Base-by-base conservation (phyloP, 2,113 vertebrate genomes). In the Cololabis saira region DNA sequence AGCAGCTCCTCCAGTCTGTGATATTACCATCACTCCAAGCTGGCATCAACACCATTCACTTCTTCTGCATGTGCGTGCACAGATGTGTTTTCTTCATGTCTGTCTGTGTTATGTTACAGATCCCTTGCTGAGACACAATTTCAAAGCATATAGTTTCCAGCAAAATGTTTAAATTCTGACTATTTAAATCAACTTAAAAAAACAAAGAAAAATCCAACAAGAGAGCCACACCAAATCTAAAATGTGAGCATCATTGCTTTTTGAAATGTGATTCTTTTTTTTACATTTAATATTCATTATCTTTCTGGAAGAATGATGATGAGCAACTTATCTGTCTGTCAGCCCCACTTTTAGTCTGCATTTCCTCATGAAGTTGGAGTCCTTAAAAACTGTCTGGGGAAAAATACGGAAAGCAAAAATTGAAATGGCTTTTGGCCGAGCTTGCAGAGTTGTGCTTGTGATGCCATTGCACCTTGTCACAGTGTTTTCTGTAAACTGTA, bases 1-100 rank as follows among this genome's bases (percentile, higher is more conserved):
- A 92, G 87, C 85, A 87, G 90, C 89, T 93, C 85, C 86, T 89
- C 86, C 82, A 91, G 89, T 90, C 84, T 87, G 82, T 89, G 87
- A 91, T 92, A 91, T 89, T 88, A 87, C 83, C 89, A 89, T 92
- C 90, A 91, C 88, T 89, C 85, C 69, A 81, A 83, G 80, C 70
- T 87, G 80, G 76, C 85, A 87, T 80, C 85, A 87, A 88, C 87
- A 89, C 82, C 74, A 76, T 76, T 78, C 82, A 74, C 71, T 81
- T 55, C 57, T 74, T 76, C 63, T 74, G 70, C 67, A 44, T 74
- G 58, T 63, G 6, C 61, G 62, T 71, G 50, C 19, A 22, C 63
- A 71, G 66, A 73, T 78, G 80, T 78, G 62, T 73, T 64, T 27
- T 69, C 54, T 52, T 22, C 67, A 5, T 61, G 74, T 74, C 54